phyloP scores from a whole-genome alignment of 1,140 invertebrate species.

The Zaprionus vittiger region DNA sequence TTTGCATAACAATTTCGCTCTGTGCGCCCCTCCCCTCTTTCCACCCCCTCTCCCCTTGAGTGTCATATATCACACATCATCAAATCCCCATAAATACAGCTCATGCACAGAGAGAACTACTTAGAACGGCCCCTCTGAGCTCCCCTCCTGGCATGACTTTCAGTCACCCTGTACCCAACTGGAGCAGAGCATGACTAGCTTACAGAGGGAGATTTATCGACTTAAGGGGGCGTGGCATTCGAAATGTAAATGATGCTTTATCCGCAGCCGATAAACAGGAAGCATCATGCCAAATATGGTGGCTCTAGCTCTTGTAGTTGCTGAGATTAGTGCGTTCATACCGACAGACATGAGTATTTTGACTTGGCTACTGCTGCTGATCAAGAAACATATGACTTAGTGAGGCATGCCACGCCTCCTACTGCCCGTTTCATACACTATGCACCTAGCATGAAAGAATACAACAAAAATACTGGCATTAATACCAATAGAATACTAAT shows the following conservation, averaged over 20 bases:
- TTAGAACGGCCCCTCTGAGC: not conserved
- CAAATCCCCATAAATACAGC: constrained; percentile 66
- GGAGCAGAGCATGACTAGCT: not conserved
- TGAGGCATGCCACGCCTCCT: too few relatives aligned
- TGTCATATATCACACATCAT: constrained; percentile 81
- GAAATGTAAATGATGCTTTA: too few relatives aligned
- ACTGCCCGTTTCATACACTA: too few relatives aligned
- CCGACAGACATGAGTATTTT: not conserved
- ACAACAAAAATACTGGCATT: too few relatives aligned
- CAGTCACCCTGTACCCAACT: constrained; percentile 20
- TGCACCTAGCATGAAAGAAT: too few relatives aligned
- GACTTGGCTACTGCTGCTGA: not conserved
- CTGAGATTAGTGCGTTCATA: not conserved
- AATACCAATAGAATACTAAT: too few relatives aligned
- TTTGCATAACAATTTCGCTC: constrained; percentile 69
- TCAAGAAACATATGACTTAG: too few relatives aligned
- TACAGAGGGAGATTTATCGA: not conserved
- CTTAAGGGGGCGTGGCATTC: too few relatives aligned
- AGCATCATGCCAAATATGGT: not conserved
- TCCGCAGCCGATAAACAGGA: too few relatives aligned
- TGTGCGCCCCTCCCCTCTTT: not conserved
- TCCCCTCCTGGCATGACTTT: not conserved
- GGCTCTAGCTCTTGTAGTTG: not conserved
- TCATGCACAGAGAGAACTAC: not conserved
- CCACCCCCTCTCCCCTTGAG: constrained; percentile 55